Base-by-base conservation (phyloP, 2,888 invertebrate genomes). In the Andrena chrysosceles region DNA sequence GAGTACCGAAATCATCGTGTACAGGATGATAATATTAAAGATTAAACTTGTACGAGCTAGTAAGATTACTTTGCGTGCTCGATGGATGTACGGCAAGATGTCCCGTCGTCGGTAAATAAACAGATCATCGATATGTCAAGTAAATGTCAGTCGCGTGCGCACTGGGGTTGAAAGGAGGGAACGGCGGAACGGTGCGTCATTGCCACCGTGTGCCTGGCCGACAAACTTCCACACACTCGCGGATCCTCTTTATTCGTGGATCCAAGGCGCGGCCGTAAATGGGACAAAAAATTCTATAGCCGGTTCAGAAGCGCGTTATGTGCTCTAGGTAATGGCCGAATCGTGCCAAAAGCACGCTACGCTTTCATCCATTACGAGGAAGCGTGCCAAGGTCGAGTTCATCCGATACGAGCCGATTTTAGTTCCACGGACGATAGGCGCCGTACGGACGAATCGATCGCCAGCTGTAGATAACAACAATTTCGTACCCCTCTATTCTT, bases 1-100 rank as follows among this genome's bases (percentile, higher is more conserved):
- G 92, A 95, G 95, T 81, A 62, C 2, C 16, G 42, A 16, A 4
- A 42, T 42, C 42, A 5, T 42, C 42, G 3, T 42, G 3, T 1
- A 0, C 42, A 13, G 13, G 42, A 13, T 42, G 42, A 13, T 42
- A 42, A 42, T 13, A 42, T 42, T 42, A 42, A 3, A 1, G 13
- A 42, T 42, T 16, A 42, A 42, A 16, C 13, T 5, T 13, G 3
- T 4, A 42, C 35, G 35, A 13, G 10, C 35, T 6, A 1, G n/a
- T 2, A n/a, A n/a, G 52, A 52, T n/a, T 10, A 1, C 8, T 13
- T 10, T 8, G 10, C n/a, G 54, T 4, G 54, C 0, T 8, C 10
- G 10, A 8, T 8, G 23, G 1, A 56, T 26, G 48, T 4, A 1
- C 23, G 33, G 0, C 60, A 10, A 7, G 16, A 10, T n/a, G 26